phyloP scores from a whole-genome alignment of 1,140 invertebrate genomes.

The Drosophila kanapiae region DNA sequence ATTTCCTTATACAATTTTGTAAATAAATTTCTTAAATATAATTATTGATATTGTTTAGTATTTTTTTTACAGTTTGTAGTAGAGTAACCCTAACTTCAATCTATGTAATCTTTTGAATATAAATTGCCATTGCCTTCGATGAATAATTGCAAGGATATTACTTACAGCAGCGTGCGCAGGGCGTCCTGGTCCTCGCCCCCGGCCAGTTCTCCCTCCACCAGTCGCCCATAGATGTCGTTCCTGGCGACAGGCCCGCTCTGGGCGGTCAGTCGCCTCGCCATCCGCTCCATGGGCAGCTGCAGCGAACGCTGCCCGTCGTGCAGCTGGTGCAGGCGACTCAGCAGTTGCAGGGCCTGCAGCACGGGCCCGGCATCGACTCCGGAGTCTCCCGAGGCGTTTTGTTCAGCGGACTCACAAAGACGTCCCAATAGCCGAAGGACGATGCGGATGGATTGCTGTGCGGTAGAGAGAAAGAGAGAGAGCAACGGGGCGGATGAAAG shows the following conservation, averaged over 20 bases:
- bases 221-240: slow-evolving; percentile 50
- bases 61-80: no score
- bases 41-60: no score
- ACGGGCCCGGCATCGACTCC: slow-evolving; percentile 13
- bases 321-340: slow-evolving; percentile 69
- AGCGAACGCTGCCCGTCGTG: slow-evolving; percentile 57
- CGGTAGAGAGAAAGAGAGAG: neutral
- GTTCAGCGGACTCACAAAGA: slow-evolving; percentile 37
- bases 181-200: slow-evolving; percentile 64
- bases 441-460: slow-evolving; percentile 66
- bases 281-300: slow-evolving; percentile 63
- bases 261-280: slow-evolving; percentile 50
- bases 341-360: slow-evolving; percentile 61
- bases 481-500: neutral
- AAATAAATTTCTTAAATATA: neutral
- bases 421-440: slow-evolving; percentile 63
- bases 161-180: slow-evolving; percentile 66
- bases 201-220: slow-evolving; percentile 57
- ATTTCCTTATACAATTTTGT: neutral
- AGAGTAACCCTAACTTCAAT: neutral
- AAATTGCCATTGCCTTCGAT: slow-evolving; percentile 20
- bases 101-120: slow-evolving; percentile 17
- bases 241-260: slow-evolving; percentile 44
- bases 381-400: slow-evolving; percentile 12
- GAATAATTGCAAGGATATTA: slow-evolving; percentile 38